phyloP scores from a whole-genome alignment of 2,888 invertebrate genomes.

The Eugnorisma glareosa region DNA sequence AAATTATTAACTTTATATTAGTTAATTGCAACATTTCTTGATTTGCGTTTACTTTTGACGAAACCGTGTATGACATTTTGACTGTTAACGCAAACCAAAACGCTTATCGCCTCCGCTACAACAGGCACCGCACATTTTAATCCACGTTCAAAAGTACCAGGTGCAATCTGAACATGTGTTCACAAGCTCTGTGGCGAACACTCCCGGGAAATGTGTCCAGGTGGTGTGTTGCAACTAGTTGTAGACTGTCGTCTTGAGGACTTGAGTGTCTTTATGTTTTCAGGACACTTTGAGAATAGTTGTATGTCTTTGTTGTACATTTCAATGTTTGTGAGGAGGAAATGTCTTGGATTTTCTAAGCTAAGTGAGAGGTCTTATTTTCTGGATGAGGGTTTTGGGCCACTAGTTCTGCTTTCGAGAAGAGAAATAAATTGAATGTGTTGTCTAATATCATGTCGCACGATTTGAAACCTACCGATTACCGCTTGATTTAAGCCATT shows the following conservation, averaged over 20 bases:
- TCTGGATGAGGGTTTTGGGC: neutral
- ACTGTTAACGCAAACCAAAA: neutral
- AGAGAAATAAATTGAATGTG: neutral
- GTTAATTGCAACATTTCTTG: neutral
- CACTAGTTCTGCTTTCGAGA: neutral
- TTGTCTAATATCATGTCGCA: neutral
- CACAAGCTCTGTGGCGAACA: conserved; percentile 17
- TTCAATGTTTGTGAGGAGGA: neutral
- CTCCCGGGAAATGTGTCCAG: conserved; percentile 32
- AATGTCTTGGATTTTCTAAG: neutral
- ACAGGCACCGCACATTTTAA: conserved; percentile 26
- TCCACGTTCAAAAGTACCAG: conserved; percentile 31
- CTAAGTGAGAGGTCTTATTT: neutral
- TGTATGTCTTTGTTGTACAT: neutral
- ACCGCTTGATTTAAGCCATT: neutral
- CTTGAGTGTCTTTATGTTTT: conserved; percentile 8
- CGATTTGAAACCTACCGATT: neutral
- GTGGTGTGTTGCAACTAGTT: conserved; percentile 35
- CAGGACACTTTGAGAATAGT: neutral
- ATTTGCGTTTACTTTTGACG: neutral
- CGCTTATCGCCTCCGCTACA: conserved; percentile 24
- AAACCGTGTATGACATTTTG: neutral
- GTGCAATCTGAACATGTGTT: conserved; percentile 46
- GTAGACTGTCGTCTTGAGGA: neutral
- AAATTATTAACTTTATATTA: neutral